Evolutionary conservation across 2,888 invertebrate species (phyloP).

Genomic region (Watsonalla cultraria): DNA sequence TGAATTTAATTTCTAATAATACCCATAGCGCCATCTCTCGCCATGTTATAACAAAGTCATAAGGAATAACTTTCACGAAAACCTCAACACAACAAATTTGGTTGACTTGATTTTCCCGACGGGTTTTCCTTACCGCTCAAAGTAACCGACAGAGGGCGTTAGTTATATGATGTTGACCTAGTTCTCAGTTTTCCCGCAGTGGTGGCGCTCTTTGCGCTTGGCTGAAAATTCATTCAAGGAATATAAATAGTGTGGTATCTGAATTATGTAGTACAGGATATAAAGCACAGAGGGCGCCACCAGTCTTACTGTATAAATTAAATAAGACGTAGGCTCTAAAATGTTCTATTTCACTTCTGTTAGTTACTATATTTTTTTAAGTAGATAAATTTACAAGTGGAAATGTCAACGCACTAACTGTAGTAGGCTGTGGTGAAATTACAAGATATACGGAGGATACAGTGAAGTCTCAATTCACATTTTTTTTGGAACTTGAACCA

Average conservation of each 20-base stretch:
- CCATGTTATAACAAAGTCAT: not conserved
- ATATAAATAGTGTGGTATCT: too few species aligned
- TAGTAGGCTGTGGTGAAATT: too few species aligned
- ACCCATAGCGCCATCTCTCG: conserved; percentile 18
- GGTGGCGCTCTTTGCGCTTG: conserved; percentile 1
- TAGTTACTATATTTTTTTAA: too few species aligned
- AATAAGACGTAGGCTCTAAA: too few species aligned
- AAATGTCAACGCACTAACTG: too few species aligned
- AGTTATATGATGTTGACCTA: not conserved
- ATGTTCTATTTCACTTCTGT: too few species aligned
- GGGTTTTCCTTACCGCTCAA: not conserved
- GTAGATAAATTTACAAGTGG: too few species aligned
- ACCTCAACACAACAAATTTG: not conserved
- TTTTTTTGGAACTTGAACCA: too few species aligned
- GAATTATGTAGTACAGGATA: not conserved
- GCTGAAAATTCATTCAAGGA: not conserved
- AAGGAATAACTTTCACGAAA: not conserved
- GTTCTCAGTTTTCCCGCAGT: conserved; percentile 6
- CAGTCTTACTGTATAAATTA: too few species aligned
- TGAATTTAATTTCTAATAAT: conserved; percentile 6
- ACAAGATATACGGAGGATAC: too few species aligned
- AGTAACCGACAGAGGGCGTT: conserved; percentile 8
- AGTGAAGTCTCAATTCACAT: too few species aligned
- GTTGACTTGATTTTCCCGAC: not conserved
- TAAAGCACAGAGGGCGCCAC: conserved; percentile 8